Evolutionary conservation across 2,888 invertebrate genomes (phyloP).

Genomic region (Hypercompe scribonia): DNA sequence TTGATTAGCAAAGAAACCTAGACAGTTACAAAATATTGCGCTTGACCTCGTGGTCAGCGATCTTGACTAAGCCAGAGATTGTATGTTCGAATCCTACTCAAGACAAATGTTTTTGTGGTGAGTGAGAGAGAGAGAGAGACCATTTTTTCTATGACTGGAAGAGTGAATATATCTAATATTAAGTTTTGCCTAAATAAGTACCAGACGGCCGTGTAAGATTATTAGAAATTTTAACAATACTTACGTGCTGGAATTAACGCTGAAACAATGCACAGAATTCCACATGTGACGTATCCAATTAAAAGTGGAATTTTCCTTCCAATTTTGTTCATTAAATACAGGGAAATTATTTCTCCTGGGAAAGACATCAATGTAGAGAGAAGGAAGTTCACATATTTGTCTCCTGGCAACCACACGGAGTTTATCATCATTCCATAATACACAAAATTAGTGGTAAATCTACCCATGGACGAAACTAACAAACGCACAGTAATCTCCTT

Average conservation of each 20-base stretch:
- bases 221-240: constrained; percentile 33
- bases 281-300: constrained; percentile 65
- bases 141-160: no score
- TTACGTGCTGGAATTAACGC: constrained; percentile 69
- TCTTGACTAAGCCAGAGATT: no score
- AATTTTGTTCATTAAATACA: constrained; percentile 74
- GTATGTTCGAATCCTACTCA: no score
- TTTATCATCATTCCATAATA: constrained; percentile 77
- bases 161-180: no score
- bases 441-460: constrained; percentile 72
- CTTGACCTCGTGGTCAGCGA: no score
- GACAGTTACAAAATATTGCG: no score
- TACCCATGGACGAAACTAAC: constrained; percentile 57
- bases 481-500: constrained; percentile 67
- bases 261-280: constrained; percentile 63
- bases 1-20: no score
- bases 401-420: constrained; percentile 74
- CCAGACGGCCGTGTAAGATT: background rate
- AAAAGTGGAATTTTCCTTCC: constrained; percentile 72
- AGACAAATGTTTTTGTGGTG: no score
- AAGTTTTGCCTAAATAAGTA: no score
- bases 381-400: constrained; percentile 75
- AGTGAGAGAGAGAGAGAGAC: no score
- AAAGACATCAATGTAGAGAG: constrained; percentile 75
- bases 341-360: constrained; percentile 72